These are phyloP conservation scores for Oryzias dopingdopingensis DNA, from an alignment of 2,797 vertebrate genomes.

Conservation along the genomic window DNA sequence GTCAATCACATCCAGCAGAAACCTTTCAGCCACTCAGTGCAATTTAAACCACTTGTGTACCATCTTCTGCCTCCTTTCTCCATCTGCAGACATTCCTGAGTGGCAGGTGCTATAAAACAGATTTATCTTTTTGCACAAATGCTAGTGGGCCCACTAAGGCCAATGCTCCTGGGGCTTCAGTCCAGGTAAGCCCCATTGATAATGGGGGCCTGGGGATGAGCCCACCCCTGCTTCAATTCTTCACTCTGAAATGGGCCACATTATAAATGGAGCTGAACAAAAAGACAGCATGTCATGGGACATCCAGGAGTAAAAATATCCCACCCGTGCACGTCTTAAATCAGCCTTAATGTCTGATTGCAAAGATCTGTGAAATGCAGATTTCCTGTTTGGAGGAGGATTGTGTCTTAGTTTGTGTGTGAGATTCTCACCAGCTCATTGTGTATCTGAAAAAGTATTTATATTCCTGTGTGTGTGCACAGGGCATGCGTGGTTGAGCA, in stretches of 20 bases:
- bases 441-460: conserved; percentile 63
- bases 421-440: conserved; percentile 61
- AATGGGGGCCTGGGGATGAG: conserved; percentile 1
- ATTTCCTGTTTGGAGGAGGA: conserved; percentile 12
- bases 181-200: too few species aligned
- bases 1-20: too few species aligned
- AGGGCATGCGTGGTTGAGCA: conserved; percentile 70
- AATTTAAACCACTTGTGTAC: too few species aligned
- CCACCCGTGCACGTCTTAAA: conserved; percentile 16
- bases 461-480: conserved; percentile 53
- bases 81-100: too few species aligned
- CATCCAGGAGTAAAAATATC: conserved; percentile 35
- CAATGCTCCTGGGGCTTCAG: too few species aligned
- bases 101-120: too few species aligned
- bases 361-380: neutral
- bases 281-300: conserved; percentile 9
- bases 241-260: conserved; percentile 15
- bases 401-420: conserved; percentile 36
- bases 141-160: too few species aligned
- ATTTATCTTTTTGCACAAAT: too few species aligned
- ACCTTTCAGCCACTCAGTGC: too few species aligned
- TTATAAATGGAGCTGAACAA: conserved; percentile 11
- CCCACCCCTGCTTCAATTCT: conserved; percentile 1
- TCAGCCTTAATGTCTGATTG: conserved; percentile 15
- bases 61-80: too few species aligned